These are phyloP conservation scores for Carduelis carduelis DNA, from an alignment of 2,797 vertebrate species.

Conservation along the genomic window DNA sequence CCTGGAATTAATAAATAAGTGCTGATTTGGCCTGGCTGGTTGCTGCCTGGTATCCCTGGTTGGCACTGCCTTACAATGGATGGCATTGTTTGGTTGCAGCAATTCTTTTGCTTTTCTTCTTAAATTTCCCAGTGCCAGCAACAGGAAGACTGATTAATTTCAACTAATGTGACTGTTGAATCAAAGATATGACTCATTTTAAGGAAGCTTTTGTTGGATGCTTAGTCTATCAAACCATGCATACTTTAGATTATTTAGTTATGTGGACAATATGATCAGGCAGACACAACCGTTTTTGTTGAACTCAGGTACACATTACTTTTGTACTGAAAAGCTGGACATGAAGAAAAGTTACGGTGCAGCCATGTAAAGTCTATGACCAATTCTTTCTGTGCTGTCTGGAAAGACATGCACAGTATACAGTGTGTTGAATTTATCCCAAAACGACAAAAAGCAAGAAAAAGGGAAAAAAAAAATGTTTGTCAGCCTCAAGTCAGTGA, in stretches of 20 bases:
- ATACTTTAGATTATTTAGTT: constrained; percentile 57
- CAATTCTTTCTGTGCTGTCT: background rate
- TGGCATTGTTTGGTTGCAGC: constrained; percentile 58
- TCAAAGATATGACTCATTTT: constrained; percentile 68
- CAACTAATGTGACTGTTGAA: constrained; percentile 55
- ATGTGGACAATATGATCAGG: background rate
- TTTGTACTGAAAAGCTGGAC: background rate
- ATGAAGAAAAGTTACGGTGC: background rate
- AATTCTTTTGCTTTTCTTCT: constrained; percentile 54
- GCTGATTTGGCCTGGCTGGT: constrained; percentile 61
- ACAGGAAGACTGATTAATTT: constrained; percentile 66
- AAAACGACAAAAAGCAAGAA: background rate
- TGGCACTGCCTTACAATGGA: constrained; percentile 68
- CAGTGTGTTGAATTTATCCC: background rate
- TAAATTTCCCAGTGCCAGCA: constrained; percentile 30
- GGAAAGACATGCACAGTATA: background rate
- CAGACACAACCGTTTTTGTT: constrained; percentile 13
- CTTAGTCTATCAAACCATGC: constrained; percentile 50
- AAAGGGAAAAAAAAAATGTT: background rate
- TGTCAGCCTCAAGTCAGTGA: background rate
- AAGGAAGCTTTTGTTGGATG: constrained; percentile 60
- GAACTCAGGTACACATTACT: constrained; percentile 6
- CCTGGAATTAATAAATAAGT: constrained; percentile 70
- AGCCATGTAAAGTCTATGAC: background rate
- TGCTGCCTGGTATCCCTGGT: constrained; percentile 64